Percentiles rank a stretch among this genome's conserved stretches.
phyloP scores from a whole-genome alignment of 2,888 invertebrate species.

The Cheiracanthium punctorium region DNA sequence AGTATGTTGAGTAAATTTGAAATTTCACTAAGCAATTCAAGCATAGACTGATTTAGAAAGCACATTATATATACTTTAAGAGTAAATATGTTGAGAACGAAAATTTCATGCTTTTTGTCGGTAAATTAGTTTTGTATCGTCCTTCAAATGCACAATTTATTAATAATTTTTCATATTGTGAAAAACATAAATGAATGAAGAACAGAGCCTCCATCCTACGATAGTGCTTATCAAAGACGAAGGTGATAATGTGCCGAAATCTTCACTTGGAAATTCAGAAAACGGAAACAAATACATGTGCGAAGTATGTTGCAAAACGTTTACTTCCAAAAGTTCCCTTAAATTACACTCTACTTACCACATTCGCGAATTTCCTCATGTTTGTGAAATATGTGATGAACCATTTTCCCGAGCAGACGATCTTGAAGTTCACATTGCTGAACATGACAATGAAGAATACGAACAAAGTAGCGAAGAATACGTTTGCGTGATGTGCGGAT shows the following conservation, averaged over 20 bases:
- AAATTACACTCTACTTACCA: constrained; percentile 42
- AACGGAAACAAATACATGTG: constrained; percentile 15
- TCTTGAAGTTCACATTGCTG: constrained; percentile 43
- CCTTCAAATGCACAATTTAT: too few species aligned
- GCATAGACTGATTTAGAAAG: too few species aligned
- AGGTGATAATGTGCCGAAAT: background rate
- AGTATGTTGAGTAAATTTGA: too few species aligned
- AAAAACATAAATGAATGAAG: too few species aligned
- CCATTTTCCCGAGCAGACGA: constrained; percentile 33
- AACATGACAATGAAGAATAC: constrained; percentile 46
- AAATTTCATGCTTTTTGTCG: too few species aligned
- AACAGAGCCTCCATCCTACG: too few species aligned
- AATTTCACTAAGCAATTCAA: too few species aligned
- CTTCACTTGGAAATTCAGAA: background rate
- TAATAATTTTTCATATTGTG: too few species aligned
- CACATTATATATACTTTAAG: too few species aligned
- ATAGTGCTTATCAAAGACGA: too few species aligned
- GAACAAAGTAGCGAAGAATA: constrained; percentile 11
- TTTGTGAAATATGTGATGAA: constrained; percentile 42
- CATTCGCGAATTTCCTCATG: constrained; percentile 20
- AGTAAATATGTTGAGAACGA: too few species aligned
- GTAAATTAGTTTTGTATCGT: too few species aligned
- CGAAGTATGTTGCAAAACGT: constrained; percentile 39
- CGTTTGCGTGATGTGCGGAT: constrained; percentile 44
- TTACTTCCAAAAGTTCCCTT: constrained; percentile 43